Evolutionary conservation across 2,888 invertebrate species (phyloP).

Genomic region (Ornithoptera alexandrae): DNA sequence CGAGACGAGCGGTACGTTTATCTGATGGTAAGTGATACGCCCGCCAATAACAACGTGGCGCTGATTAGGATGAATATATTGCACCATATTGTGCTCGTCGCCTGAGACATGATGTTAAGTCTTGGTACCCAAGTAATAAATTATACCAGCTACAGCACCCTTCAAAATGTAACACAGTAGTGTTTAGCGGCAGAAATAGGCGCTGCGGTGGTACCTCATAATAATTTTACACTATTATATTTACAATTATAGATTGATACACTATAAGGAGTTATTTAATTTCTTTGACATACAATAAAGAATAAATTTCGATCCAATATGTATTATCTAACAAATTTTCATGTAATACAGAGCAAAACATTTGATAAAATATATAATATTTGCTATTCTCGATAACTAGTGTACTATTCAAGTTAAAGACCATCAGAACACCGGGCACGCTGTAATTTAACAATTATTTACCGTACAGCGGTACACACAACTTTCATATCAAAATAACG

Average conservation of each 20-base stretch:
- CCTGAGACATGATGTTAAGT: no score
- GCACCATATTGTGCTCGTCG: no score
- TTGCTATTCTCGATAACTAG: constrained; percentile 1
- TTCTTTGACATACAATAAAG: not conserved
- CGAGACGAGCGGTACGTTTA: no score
- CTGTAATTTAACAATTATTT: constrained; percentile 22
- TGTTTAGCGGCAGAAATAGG: no score
- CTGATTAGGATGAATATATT: no score
- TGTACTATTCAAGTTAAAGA: not conserved
- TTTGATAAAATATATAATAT: constrained; percentile 3
- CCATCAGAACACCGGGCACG: constrained; percentile 4
- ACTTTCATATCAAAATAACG: constrained; percentile 20
- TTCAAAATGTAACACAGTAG: no score
- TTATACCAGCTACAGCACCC: no score
- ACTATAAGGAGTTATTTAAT: not conserved
- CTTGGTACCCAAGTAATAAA: no score
- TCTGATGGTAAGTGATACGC: no score
- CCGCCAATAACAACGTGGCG: no score
- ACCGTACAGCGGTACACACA: constrained; percentile 12
- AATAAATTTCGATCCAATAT: not conserved
- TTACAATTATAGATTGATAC: not conserved
- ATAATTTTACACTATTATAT: not conserved
- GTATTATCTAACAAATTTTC: not conserved
- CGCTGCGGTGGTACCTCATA: no score
- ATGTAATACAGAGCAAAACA: not conserved